Base-by-base conservation (phyloP, 2,797 vertebrate genomes). In the Antrozous pallidus region DNA sequence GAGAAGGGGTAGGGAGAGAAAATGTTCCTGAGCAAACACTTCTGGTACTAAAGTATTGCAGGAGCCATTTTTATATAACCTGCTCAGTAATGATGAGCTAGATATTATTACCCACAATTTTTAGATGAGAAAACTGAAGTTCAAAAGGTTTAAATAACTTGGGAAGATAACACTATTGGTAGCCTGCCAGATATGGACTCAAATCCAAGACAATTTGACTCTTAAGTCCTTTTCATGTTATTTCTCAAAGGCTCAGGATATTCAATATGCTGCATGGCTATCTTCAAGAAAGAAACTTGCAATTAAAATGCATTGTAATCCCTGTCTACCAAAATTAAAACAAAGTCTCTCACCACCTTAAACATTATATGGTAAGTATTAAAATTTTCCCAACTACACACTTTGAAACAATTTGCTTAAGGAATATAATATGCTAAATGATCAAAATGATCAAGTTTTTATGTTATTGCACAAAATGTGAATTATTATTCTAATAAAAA, bases 241-340 rank as follows among this genome's bases (percentile, higher is more conserved):
- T 61, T 20, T 63, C 8, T 40, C 51, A 42, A 31, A 77, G 54
- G 10, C 47, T 56, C 33, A 67, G 31, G 45, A 65, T 49, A 67
- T 26, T 42, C 74, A 84, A 8, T 12, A 80, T 42, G 61, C 9
- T 5, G 38, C 54, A 36, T 14, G 42, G 49, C 18, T 93, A 58
- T 51, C 63, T 69, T 80, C 36, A 74, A 84, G 56, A 77, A 24
- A 45, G 49, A 78, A 14, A 73, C 3, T 26, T 22, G 11, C 31
- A 65, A 38, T 16, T 65, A 77, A 91, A 93, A 82, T 81, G 31
- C 10, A 79, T 2, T 75, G 3, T 49, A 70, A 75, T 88, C 54
- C 69, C 80, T 84, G 26, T 63, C 65, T 70, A 65, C 8, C 33
- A 85, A 86, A 81, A 95, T 63, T 78, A 71, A 91, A 96, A 91